Conservation (phyloP, 2,113 vertebrate species). For the Alligator mississippiensis region DNA sequence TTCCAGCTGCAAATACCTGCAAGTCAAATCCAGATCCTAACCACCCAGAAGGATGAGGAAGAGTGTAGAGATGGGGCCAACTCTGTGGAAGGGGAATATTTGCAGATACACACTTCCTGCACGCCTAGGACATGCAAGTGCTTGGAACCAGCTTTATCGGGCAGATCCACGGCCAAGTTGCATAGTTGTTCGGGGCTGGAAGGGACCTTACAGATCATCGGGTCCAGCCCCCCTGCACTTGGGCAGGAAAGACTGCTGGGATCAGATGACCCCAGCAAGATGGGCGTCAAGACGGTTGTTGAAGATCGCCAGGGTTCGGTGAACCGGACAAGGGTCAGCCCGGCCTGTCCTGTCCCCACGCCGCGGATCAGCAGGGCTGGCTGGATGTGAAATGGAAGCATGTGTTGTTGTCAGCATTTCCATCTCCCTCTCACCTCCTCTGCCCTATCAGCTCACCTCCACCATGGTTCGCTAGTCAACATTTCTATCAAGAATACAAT, state of each 20-base stretch:
- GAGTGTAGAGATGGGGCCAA: background rate
- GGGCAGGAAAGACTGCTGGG: no score
- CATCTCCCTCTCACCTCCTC: background rate
- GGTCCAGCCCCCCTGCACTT: no score
- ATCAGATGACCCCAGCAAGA: no score
- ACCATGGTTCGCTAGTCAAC: background rate
- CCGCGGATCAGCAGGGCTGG: background rate
- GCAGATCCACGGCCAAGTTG: background rate
- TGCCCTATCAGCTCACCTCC: background rate
- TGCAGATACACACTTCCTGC: background rate
- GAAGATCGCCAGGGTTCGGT: background rate
- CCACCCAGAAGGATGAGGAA: background rate
- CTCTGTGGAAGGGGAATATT: background rate
- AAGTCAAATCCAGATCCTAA: background rate
- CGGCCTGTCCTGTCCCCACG: background rate
- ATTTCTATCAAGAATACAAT: background rate
- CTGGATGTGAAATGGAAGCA: background rate
- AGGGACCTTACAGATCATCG: no score
- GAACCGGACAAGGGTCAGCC: background rate
- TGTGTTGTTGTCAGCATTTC: background rate
- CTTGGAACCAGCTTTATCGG: background rate
- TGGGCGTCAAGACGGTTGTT: no score
- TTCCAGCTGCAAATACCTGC: no score
- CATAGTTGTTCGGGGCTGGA: no score
- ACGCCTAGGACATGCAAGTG: fast-evolving